Percentiles rank a stretch among this genome's conserved stretches.
Evolutionary conservation across 2,888 invertebrate species (phyloP).

Genomic region (Andricus curvator): DNA sequence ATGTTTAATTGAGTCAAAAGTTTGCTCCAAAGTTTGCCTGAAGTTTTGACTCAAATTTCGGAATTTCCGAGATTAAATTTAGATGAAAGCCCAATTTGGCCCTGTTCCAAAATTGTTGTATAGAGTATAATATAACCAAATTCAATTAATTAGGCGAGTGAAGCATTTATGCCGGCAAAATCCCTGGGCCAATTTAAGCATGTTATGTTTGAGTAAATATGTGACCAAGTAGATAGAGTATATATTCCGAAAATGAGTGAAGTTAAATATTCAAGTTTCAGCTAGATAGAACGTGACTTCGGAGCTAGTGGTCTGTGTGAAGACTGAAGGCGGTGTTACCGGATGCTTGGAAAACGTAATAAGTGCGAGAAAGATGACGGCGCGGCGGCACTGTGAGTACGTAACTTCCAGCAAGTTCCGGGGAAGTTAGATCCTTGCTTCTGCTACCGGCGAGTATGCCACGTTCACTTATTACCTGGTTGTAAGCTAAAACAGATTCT

Average conservation of each 20-base stretch:
- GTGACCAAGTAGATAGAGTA: neutral
- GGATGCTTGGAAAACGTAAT: constrained; percentile 49
- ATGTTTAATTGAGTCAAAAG: too few species aligned
- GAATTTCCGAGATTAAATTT: neutral
- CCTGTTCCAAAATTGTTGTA: neutral
- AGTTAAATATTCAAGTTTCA: constrained; percentile 57
- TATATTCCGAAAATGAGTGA: constrained; percentile 27
- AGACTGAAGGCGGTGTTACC: constrained; percentile 22
- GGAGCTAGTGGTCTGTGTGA: constrained; percentile 46
- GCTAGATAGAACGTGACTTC: constrained; percentile 51
- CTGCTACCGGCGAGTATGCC: constrained; percentile 23
- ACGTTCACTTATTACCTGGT: constrained; percentile 26
- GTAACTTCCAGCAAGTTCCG: constrained; percentile 51
- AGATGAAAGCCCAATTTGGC: neutral
- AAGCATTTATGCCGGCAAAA: neutral
- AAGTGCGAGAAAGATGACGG: constrained; percentile 55
- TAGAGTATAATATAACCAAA: neutral
- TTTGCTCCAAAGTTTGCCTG: too few species aligned
- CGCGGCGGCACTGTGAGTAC: constrained; percentile 41
- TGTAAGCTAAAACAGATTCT: constrained; percentile 43
- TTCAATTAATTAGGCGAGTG: constrained; percentile 17
- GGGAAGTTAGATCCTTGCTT: constrained; percentile 38
- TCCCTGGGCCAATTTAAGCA: neutral
- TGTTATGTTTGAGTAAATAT: constrained; percentile 20
- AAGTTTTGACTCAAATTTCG: neutral